These are phyloP conservation scores for Gymnodraco acuticeps DNA, from an alignment of 2,797 vertebrate genomes.

Conservation along the genomic window DNA sequence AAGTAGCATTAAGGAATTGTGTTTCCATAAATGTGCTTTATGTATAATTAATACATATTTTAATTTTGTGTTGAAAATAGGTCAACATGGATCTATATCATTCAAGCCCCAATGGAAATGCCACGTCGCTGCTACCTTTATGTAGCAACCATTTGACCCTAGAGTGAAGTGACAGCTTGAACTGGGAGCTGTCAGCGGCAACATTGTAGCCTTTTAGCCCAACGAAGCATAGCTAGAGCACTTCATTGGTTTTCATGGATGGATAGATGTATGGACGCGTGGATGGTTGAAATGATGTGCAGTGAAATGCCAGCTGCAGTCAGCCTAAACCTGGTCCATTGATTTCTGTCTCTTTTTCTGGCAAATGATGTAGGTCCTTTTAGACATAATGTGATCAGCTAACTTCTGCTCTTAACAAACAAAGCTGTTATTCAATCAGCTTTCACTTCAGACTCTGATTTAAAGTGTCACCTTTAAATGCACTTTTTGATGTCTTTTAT, in stretches of 20 bases:
- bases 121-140: conserved; percentile 21
- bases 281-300: conserved; percentile 14
- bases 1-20: no score
- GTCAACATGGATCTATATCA: not conserved
- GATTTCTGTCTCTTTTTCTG: not conserved
- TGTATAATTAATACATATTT: no score
- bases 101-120: not conserved
- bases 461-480: no score
- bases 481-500: no score
- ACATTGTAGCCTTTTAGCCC: conserved; percentile 44
- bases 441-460: no score
- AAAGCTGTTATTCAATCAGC: no score
- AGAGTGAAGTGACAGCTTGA: conserved; percentile 40
- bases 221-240: conserved; percentile 37
- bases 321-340: conserved; percentile 1
- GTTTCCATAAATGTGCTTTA: no score
- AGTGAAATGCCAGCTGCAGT: conserved; percentile 24
- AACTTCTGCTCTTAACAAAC: no score
- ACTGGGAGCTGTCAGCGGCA: conserved; percentile 37
- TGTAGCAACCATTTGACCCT: conserved; percentile 29
- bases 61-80: no score
- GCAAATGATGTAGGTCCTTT: no score
- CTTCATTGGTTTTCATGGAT: conserved; percentile 45
- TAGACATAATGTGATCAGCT: no score
- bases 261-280: conserved; percentile 20